These are phyloP conservation scores for Semicossyphus pulcher DNA, from an alignment of 2,113 vertebrate species.

Conservation along the genomic window DNA sequence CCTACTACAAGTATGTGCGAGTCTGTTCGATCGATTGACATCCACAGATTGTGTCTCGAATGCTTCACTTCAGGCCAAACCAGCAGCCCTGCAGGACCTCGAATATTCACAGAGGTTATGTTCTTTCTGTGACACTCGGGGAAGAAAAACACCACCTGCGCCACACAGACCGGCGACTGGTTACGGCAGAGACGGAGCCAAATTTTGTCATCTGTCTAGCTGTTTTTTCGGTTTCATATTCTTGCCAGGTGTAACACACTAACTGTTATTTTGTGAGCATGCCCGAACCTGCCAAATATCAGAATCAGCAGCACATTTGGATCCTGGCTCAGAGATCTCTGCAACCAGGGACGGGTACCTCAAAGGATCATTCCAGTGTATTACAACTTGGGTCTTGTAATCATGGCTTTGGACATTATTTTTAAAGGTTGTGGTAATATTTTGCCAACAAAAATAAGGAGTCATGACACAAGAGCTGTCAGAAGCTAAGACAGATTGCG, in stretches of 20 bases:
- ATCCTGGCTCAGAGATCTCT: not conserved
- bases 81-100: slow-evolving; percentile 22
- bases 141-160: slow-evolving; percentile 11
- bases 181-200: slow-evolving; percentile 26
- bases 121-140: slow-evolving; percentile 27
- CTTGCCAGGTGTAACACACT: slow-evolving; percentile 31
- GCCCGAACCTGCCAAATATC: slow-evolving; percentile 36
- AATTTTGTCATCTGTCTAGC: slow-evolving; percentile 44
- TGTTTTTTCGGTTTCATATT: slow-evolving; percentile 2
- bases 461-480: not conserved
- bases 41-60: slow-evolving; percentile 11
- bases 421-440: not conserved
- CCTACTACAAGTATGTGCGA: slow-evolving; percentile 20
- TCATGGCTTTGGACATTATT: not conserved
- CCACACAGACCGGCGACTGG: slow-evolving; percentile 8
- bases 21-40: slow-evolving; percentile 25
- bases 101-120: slow-evolving; percentile 36
- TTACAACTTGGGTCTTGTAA: not conserved
- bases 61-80: slow-evolving; percentile 26
- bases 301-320: slow-evolving; percentile 24
- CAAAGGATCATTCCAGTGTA: slow-evolving; percentile 1
- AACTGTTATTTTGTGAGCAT: slow-evolving; percentile 41
- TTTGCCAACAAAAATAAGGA: not conserved
- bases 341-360: not conserved
- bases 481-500: not conserved